Base-by-base conservation (phyloP, 2,888 invertebrate species). In the Bembecia ichneumoniformis region DNA sequence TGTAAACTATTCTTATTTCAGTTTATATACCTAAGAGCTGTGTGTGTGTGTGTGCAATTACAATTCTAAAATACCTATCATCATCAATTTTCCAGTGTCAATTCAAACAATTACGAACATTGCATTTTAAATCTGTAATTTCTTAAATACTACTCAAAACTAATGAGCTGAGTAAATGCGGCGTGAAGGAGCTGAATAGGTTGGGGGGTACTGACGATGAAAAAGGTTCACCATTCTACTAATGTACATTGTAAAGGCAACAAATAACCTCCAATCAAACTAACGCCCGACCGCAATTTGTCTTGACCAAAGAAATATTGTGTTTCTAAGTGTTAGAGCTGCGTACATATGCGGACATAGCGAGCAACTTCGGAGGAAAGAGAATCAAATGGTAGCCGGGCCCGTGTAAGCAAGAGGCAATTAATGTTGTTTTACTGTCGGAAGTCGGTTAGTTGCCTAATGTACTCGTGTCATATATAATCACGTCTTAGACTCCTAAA, bases 201-300 rank as follows among this genome's bases (percentile, higher is more conserved):
- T 15, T 15, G 2, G 44, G 15, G 16, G 15, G 17, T 15, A 44
- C 15, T 44, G 44, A 44, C 44, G 63, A 63, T 63, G 62, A 66
- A 52, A 66, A 70, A 65, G 48, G 52, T 48, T 47, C 62, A 64
- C 62, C 60, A 64, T 62, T 62, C 57, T 68, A 71, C 83, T 84
- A 83, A 86, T 84, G 82, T 73, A 71, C 75, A 78, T 82, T 82
- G 82, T 80, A 82, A 78, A 82, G 72, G 81, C 76, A 84, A 83
- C 86, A 84, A 86, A 86, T 77, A 80, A 71, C 81, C 71, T 68
- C 71, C 77, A 82, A 84, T 86, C 86, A 82, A 82, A 82, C 80
- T 80, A 80, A 82, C 79, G 77, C 76, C 70, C 79, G 71, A 77
- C 82, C 81, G 77, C 81, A 70, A 83, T 86, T 84, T 79, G 77